Base-by-base conservation (phyloP, 2,113 vertebrate species). In the Sorex araneus region DNA sequence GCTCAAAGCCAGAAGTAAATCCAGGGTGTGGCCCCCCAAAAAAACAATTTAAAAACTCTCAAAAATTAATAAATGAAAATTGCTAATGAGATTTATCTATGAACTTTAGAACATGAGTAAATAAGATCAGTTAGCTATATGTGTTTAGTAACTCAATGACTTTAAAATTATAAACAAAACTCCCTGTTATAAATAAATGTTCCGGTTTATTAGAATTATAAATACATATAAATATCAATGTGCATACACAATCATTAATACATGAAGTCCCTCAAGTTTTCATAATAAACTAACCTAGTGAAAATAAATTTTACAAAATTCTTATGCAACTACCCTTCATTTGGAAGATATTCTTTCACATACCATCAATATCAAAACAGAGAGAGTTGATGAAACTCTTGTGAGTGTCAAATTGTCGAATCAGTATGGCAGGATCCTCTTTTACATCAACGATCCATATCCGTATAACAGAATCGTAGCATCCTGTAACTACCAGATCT, bases 341-440 rank as follows among this genome's bases (percentile, higher is more conserved):
- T 34, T 64, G 71, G 40, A 87, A 43, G 30, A 80, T 16, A 50
- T 11, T 47, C 23, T 60, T 79, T 89, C 34, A 95, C 90, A 16
- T 98, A 99, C 99, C 99, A 98, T 99, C 99, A 45, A 95, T 91
- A 98, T 99, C 99, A 97, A 99, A 99, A 95, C 99, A 99, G 92
- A 99, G 89, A 0, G 98, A 98, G 95, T 99, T 99, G 97, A 99
- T 98, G 93, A 99, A 99, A 95, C 98, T 98, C 97, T 92, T 97
- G 97, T 99, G 99, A 57, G 98, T 98, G 75, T 99, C 98, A 89
- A 99, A 98, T 96, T 99, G 99, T 95, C 98, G 99, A n/a, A 99
- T 96, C 81, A 99, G 96, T 34, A 98, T 98, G 30, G 99, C 99
- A 76, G 99, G 98, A 60, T 98, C 97, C 57, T 99, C 98, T 30